Conservation (phyloP, 2,797 vertebrate genomes). For the Triplophysa yarkandensis region DNA sequence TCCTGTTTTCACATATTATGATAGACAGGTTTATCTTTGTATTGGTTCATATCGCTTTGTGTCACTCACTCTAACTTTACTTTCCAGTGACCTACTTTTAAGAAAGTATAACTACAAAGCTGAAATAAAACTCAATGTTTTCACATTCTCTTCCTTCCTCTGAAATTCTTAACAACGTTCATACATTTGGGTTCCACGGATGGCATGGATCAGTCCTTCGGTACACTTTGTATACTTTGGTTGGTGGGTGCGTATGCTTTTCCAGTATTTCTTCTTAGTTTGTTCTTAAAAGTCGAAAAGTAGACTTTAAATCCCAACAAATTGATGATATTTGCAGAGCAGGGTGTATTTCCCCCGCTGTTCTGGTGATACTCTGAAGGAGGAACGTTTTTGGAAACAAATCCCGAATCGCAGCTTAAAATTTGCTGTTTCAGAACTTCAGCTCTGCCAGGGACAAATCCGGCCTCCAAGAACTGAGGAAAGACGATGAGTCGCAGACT, state of each 20-base stretch:
- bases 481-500: constrained; percentile 50
- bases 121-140: constrained; percentile 35
- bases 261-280: not conserved
- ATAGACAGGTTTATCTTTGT: not conserved
- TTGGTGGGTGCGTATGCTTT: not conserved
- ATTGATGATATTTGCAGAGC: constrained; percentile 16
- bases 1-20: constrained; percentile 2
- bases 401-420: constrained; percentile 22
- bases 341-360: constrained; percentile 1
- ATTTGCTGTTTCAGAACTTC: constrained; percentile 51
- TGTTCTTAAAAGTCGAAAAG: constrained; percentile 13
- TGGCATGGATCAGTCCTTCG: not conserved
- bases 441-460: constrained; percentile 52
- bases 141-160: constrained; percentile 21
- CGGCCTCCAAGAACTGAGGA: constrained; percentile 47
- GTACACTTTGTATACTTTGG: not conserved
- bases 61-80: constrained; percentile 58
- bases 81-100: constrained; percentile 39
- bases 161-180: constrained; percentile 31
- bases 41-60: not conserved
- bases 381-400: constrained; percentile 31
- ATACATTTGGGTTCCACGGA: constrained; percentile 2
- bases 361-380: constrained; percentile 17
- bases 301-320: not conserved
- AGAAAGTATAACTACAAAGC: constrained; percentile 3